Conservation (phyloP, 2,888 invertebrate genomes). For the Parthenolecanium corni region DNA sequence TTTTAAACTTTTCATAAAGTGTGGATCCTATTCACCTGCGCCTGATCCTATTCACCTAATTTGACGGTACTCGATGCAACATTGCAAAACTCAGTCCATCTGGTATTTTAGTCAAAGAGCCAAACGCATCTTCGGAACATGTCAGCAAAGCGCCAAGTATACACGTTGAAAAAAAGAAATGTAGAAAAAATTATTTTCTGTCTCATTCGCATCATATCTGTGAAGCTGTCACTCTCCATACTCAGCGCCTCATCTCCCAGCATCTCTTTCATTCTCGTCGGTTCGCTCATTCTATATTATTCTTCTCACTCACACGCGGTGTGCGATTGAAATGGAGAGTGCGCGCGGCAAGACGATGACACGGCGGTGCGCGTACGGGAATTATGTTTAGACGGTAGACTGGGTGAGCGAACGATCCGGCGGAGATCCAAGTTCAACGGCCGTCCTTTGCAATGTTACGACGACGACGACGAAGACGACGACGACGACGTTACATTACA, state of each 20-base stretch:
- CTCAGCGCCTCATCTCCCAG: background rate
- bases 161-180: no score
- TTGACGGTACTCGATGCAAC: no score
- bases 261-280: background rate
- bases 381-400: background rate
- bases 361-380: background rate
- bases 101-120: no score
- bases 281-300: background rate
- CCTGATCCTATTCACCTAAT: no score
- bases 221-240: background rate
- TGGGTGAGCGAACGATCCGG: background rate
- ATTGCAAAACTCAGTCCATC: no score
- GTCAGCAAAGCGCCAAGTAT: no score
- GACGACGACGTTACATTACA: conserved; percentile 7
- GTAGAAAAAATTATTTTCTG: background rate
- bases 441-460: conserved; percentile 23
- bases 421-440: conserved; percentile 19
- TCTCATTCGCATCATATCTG: no score
- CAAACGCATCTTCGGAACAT: no score
- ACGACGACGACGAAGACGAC: no score
- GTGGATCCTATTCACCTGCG: no score
- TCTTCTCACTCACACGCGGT: background rate
- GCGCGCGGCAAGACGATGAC: background rate
- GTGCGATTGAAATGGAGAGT: background rate
- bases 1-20: no score